Conservation (phyloP, 2,113 vertebrate genomes). For the Periophthalmodon schlosseri region DNA sequence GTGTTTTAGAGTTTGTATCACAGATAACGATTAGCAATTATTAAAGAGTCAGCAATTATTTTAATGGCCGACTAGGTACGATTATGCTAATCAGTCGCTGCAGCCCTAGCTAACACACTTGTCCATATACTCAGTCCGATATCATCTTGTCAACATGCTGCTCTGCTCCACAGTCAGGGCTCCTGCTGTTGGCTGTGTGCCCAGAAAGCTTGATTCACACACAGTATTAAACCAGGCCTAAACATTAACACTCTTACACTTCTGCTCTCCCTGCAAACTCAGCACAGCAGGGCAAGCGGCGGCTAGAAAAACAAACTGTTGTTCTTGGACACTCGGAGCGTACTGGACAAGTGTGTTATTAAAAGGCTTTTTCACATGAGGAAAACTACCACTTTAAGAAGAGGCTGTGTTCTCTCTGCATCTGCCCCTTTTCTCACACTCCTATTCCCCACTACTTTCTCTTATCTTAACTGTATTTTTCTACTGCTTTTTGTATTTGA, state of each 20-base stretch:
- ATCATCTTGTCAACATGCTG: conserved; percentile 44
- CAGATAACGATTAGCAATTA: too few species aligned
- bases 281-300: background rate
- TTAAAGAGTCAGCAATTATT: too few species aligned
- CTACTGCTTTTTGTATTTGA: too few species aligned
- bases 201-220: conserved; percentile 46
- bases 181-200: conserved; percentile 31
- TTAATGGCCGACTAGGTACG: too few species aligned
- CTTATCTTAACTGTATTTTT: background rate
- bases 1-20: too few species aligned
- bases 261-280: background rate
- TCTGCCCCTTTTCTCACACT: conserved; percentile 11
- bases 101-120: conserved; percentile 4
- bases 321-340: background rate
- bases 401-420: background rate
- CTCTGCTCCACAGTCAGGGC: conserved; percentile 30
- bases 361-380: conserved; percentile 5
- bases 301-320: conserved; percentile 1
- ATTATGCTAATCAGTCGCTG: conserved; percentile 12
- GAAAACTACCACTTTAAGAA: conserved; percentile 12
- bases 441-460: conserved; percentile 31
- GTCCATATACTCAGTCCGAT: conserved; percentile 20
- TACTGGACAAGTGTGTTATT: conserved; percentile 6
- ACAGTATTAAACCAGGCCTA: conserved; percentile 23
- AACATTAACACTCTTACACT: conserved; percentile 38